phyloP scores from a whole-genome alignment of 2,888 invertebrate genomes.

The Trichogramma dendrolimi region DNA sequence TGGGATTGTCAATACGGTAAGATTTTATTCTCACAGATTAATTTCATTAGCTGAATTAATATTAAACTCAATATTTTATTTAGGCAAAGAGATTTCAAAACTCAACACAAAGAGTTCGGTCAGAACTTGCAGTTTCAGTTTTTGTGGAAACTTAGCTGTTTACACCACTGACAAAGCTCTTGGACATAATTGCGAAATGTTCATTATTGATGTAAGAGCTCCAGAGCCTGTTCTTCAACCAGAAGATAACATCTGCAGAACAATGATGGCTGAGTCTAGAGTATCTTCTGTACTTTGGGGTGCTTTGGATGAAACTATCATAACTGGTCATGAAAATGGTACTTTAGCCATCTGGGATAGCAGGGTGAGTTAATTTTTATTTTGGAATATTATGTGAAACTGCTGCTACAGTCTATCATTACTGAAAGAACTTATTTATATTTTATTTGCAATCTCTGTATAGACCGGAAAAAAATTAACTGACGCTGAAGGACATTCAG shows the following conservation, averaged over 20 bases:
- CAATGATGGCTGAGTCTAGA: slow-evolving; percentile 76
- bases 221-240: slow-evolving; percentile 67
- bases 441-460: background rate
- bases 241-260: slow-evolving; percentile 71
- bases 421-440: background rate
- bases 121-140: slow-evolving; percentile 87
- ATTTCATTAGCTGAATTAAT: too few relatives aligned
- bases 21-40: too few relatives aligned
- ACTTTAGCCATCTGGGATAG: slow-evolving; percentile 91
- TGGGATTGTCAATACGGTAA: slow-evolving; percentile 79
- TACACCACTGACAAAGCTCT: slow-evolving; percentile 92
- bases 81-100: slow-evolving; percentile 71
- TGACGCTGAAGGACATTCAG: slow-evolving; percentile 76
- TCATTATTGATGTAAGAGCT: slow-evolving; percentile 77
- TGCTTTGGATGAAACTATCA: slow-evolving; percentile 82
- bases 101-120: slow-evolving; percentile 82
- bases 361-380: slow-evolving; percentile 57
- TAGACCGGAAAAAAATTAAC: slow-evolving; percentile 79
- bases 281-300: slow-evolving; percentile 95
- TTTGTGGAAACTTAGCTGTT: slow-evolving; percentile 85
- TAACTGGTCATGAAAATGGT: slow-evolving; percentile 93
- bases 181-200: slow-evolving; percentile 86
- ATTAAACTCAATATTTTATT: too few relatives aligned
- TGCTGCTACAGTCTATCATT: too few relatives aligned
- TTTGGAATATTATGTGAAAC: background rate